Evolutionary conservation across 2,113 vertebrate genomes (phyloP).

Genomic region (Clarias batrachus): DNA sequence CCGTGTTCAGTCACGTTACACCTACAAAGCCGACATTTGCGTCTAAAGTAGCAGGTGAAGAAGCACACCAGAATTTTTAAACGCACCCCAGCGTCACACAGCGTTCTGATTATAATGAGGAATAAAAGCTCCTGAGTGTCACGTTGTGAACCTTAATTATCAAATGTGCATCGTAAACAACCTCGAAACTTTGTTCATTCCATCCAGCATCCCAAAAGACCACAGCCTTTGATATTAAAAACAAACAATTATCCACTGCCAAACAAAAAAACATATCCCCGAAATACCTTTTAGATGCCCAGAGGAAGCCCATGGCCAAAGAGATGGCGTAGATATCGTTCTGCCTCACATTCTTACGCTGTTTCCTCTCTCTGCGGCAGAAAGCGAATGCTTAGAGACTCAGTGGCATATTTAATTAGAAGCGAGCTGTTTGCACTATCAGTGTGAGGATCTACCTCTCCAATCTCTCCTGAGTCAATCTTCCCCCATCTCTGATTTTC

Average conservation of each 20-base stretch:
- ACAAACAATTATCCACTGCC: conserved; percentile 67
- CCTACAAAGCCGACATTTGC: neutral
- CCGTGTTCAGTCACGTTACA: conserved; percentile 5
- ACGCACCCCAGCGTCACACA: neutral
- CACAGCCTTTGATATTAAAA: conserved; percentile 71
- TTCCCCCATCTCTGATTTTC: conserved; percentile 99
- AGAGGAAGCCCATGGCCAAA: conserved; percentile 93
- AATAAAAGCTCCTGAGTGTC: conserved; percentile 61
- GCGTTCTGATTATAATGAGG: conserved; percentile 39
- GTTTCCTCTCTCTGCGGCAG: conserved; percentile 96
- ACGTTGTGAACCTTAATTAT: conserved; percentile 69
- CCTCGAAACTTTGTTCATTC: conserved; percentile 68
- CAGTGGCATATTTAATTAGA: conserved; percentile 99
- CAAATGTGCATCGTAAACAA: conserved; percentile 69
- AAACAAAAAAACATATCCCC: conserved; percentile 76
- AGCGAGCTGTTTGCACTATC: conserved; percentile 99
- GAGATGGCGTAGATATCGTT: conserved; percentile 98
- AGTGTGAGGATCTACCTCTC: conserved; percentile 99
- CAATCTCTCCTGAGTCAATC: conserved; percentile 99
- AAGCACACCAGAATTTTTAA: neutral
- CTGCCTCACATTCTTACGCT: conserved; percentile 94
- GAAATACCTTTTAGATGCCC: conserved; percentile 98
- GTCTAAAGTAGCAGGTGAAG: conserved; percentile 35
- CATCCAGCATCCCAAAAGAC: conserved; percentile 70
- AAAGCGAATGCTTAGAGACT: conserved; percentile 98